Conservation (phyloP, 2,113 vertebrate species). For the Lathamus discolor region DNA sequence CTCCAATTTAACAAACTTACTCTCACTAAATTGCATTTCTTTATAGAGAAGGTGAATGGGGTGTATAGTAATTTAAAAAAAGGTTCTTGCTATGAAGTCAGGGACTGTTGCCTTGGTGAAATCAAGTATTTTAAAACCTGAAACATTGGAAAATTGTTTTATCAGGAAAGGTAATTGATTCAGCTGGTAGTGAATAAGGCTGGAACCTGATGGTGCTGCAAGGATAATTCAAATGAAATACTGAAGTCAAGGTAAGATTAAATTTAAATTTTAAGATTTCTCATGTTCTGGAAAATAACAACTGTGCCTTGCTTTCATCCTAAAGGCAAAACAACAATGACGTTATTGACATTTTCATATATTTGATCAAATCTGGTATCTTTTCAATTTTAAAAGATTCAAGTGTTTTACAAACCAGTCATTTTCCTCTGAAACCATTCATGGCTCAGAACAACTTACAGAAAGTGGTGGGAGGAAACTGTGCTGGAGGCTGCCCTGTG, state of each 20-base stretch:
- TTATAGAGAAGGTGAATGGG: not conserved
- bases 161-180: constrained; percentile 37
- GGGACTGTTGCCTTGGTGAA: constrained; percentile 44
- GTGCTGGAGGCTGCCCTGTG: not conserved
- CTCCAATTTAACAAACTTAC: constrained; percentile 49
- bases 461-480: not conserved
- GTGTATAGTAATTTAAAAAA: constrained; percentile 30
- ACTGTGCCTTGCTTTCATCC: not conserved
- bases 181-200: not conserved
- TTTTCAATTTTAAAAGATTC: not conserved
- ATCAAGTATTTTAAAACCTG: constrained; percentile 33
- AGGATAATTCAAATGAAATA: constrained; percentile 26
- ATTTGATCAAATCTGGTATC: not conserved
- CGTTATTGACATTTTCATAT: not conserved
- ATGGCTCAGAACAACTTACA: not conserved
- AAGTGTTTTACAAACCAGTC: not conserved
- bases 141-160: constrained; percentile 48
- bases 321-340: not conserved
- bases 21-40: constrained; percentile 45
- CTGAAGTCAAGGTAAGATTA: not conserved
- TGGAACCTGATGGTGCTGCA: not conserved
- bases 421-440: not conserved
- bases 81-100: constrained; percentile 21
- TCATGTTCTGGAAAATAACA: not conserved
- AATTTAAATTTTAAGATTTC: not conserved